Conservation (phyloP, 2,888 invertebrate genomes). For the Schrankia costaestrigalis region DNA sequence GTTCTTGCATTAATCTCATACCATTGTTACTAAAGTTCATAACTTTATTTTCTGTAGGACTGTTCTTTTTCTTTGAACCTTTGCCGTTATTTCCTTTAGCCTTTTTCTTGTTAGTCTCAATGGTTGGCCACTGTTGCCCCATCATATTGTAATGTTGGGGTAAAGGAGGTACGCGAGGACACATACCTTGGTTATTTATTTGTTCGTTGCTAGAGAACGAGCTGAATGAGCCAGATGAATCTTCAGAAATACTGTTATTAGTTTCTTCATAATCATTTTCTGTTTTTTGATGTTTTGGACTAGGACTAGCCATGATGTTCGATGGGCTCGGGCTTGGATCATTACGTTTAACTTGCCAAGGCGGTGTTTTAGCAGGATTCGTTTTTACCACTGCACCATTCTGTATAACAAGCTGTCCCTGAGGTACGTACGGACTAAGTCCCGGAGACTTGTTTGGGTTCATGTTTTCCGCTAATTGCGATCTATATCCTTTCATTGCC, state of each 20-base stretch:
- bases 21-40: slow-evolving; percentile 56
- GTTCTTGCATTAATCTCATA: slow-evolving; percentile 55
- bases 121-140: slow-evolving; percentile 67
- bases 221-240: slow-evolving; percentile 54
- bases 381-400: slow-evolving; percentile 75
- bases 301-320: slow-evolving; percentile 55
- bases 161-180: slow-evolving; percentile 86
- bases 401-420: slow-evolving; percentile 69
- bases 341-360: slow-evolving; percentile 79
- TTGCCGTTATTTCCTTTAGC: slow-evolving; percentile 75
- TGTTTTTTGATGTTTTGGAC: slow-evolving; percentile 57
- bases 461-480: slow-evolving; percentile 58
- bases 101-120: slow-evolving; percentile 73
- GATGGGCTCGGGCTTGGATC: slow-evolving; percentile 47
- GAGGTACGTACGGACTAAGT: slow-evolving; percentile 59
- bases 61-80: slow-evolving; percentile 73
- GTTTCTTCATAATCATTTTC: slow-evolving; percentile 66
- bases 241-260: slow-evolving; percentile 59
- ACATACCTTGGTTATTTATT: slow-evolving; percentile 73
- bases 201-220: slow-evolving; percentile 59
- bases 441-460: slow-evolving; percentile 53
- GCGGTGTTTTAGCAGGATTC: slow-evolving; percentile 79
- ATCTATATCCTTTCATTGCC: slow-evolving; percentile 74
- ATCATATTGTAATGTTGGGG: slow-evolving; percentile 83
- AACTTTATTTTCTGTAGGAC: slow-evolving; percentile 52